phyloP scores from a whole-genome alignment of 2,888 invertebrate genomes.

The Caenorhabditis sp. region DNA sequence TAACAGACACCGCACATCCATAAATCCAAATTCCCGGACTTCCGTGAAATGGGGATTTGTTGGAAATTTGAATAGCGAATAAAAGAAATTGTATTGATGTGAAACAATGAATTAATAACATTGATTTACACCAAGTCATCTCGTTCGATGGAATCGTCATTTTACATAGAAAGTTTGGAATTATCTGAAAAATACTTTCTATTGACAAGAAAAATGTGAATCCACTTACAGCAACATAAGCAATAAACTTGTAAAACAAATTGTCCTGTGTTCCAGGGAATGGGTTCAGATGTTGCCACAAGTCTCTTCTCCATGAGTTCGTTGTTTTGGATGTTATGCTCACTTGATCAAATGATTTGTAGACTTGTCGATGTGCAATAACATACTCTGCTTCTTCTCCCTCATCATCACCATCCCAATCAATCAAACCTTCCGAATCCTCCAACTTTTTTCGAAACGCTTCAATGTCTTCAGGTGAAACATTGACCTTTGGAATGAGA shows the following conservation, averaged over 20 bases:
- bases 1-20: slow-evolving; percentile 48
- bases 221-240: slow-evolving; percentile 15
- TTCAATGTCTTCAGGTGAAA: slow-evolving; percentile 4
- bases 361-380: slow-evolving; percentile 29
- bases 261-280: slow-evolving; percentile 17
- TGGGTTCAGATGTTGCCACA: slow-evolving; percentile 28
- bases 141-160: slow-evolving; percentile 76
- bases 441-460: slow-evolving; percentile 21
- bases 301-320: slow-evolving; percentile 23
- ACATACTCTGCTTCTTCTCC: slow-evolving; percentile 31
- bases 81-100: slow-evolving; percentile 72
- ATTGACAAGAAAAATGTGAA: background rate
- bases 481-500: slow-evolving; percentile 15
- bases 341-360: slow-evolving; percentile 28
- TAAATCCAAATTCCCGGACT: slow-evolving; percentile 53
- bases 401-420: slow-evolving; percentile 20
- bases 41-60: background rate
- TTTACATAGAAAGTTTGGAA: slow-evolving; percentile 74
- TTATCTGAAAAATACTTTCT: slow-evolving; percentile 62
- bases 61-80: slow-evolving; percentile 25
- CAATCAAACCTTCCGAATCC: slow-evolving; percentile 13
- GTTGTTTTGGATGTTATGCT: slow-evolving; percentile 17
- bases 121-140: slow-evolving; percentile 75
- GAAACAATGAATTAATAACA: slow-evolving; percentile 75
- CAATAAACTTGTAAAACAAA: slow-evolving; percentile 15